A percentile compares a stretch with the other conserved stretches of the same genome.
Conservation (phyloP, 2,113 vertebrate genomes). For the Sinosuthora webbiana region DNA sequence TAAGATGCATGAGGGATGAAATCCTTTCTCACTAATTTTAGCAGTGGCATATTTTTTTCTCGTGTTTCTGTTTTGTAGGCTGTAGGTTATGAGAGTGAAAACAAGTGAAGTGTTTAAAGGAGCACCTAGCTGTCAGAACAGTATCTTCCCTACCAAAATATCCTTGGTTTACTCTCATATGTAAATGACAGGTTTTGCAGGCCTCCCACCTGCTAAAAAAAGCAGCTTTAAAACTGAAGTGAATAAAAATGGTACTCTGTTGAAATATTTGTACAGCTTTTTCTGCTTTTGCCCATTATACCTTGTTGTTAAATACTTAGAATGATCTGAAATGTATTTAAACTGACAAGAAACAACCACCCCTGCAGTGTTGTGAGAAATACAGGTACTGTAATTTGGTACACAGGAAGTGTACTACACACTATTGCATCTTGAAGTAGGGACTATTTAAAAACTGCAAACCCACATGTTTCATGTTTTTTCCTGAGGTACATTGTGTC, state of each 20-base stretch:
- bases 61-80: neutral
- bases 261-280: neutral
- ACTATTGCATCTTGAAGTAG: neutral
- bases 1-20: neutral
- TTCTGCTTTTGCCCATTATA: neutral
- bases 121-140: slow-evolving; percentile 8
- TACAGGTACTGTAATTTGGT: neutral
- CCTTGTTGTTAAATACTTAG: neutral
- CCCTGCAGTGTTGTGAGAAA: neutral
- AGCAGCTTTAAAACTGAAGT: neutral
- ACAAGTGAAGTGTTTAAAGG: neutral
- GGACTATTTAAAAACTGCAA: neutral
- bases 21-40: neutral
- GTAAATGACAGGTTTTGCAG: neutral
- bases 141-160: neutral
- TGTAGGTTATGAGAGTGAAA: neutral
- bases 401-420: neutral
- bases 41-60: neutral
- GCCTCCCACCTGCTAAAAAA: neutral
- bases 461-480: neutral
- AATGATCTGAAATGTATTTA: neutral
- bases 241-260: neutral
- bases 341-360: neutral
- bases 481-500: neutral
- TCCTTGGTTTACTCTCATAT: neutral